Evolutionary conservation across 1,140 invertebrate species (phyloP).

Genomic region (Lutraria rhynchaena): DNA sequence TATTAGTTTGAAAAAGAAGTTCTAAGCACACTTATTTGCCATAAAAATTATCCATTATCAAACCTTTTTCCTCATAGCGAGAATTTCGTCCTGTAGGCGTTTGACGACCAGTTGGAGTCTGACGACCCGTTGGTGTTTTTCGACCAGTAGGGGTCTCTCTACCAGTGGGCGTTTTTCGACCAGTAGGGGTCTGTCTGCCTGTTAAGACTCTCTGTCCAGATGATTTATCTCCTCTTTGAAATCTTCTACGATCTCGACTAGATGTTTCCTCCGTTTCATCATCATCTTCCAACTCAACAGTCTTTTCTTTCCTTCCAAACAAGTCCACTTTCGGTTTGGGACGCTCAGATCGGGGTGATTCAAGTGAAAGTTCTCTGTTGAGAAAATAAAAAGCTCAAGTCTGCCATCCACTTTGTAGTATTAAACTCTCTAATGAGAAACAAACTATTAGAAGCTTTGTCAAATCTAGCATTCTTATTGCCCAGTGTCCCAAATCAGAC

Average conservation of each 20-base stretch:
- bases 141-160: conserved; percentile 39
- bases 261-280: conserved; percentile 12
- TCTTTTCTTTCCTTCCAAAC: conserved; percentile 43
- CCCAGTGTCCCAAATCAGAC: too few relatives aligned
- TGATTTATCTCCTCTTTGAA: conserved; percentile 6
- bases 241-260: not conserved
- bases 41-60: too few relatives aligned
- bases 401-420: too few relatives aligned
- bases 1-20: too few relatives aligned
- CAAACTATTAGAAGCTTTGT: too few relatives aligned
- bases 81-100: too few relatives aligned
- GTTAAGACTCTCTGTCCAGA: not conserved
- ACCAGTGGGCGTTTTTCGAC: conserved; percentile 29
- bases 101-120: conserved; percentile 17
- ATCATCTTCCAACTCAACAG: conserved; percentile 10
- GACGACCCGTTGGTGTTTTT: conserved; percentile 30
- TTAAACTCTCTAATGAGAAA: too few relatives aligned
- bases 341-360: conserved; percentile 32
- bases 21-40: too few relatives aligned
- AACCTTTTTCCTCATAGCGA: too few relatives aligned
- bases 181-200: conserved; percentile 5
- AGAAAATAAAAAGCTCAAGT: too few relatives aligned
- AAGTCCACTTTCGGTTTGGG: conserved; percentile 53
- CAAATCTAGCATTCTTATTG: too few relatives aligned
- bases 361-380: conserved; percentile 30